phyloP scores from a whole-genome alignment of 2,888 invertebrate genomes.

The Dryobota labecula region DNA sequence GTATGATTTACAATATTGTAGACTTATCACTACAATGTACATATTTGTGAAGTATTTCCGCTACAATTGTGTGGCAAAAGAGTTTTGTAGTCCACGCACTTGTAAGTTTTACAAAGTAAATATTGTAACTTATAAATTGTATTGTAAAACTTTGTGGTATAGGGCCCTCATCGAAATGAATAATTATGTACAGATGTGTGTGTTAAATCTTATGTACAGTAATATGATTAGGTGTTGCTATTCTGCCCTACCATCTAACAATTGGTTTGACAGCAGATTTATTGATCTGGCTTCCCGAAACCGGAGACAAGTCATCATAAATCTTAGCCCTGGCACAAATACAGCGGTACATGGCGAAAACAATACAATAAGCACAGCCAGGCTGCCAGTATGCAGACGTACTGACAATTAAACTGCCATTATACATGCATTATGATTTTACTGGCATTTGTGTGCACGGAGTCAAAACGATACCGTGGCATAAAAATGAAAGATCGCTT shows the following conservation, averaged over 20 bases:
- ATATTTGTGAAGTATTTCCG: too few relatives aligned
- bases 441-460: conserved; percentile 61
- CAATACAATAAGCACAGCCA: conserved; percentile 16
- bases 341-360: conserved; percentile 29
- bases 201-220: too few relatives aligned
- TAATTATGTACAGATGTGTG: too few relatives aligned
- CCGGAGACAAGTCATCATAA: conserved; percentile 10
- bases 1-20: too few relatives aligned
- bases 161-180: too few relatives aligned
- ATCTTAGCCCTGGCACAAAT: conserved; percentile 22
- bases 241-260: not conserved
- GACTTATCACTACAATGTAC: too few relatives aligned
- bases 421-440: conserved; percentile 64
- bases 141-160: too few relatives aligned
- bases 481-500: conserved; percentile 55
- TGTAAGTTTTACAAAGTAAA: too few relatives aligned
- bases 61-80: too few relatives aligned
- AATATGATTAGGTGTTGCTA: not conserved
- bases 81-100: too few relatives aligned
- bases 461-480: conserved; percentile 59
- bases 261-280: not conserved
- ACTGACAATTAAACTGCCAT: conserved; percentile 61
- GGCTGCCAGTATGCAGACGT: conserved; percentile 28
- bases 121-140: too few relatives aligned
- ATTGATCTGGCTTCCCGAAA: conserved; percentile 14